These are phyloP conservation scores for Casuarius casuarius DNA, from an alignment of 2,113 vertebrate genomes.

Conservation along the genomic window DNA sequence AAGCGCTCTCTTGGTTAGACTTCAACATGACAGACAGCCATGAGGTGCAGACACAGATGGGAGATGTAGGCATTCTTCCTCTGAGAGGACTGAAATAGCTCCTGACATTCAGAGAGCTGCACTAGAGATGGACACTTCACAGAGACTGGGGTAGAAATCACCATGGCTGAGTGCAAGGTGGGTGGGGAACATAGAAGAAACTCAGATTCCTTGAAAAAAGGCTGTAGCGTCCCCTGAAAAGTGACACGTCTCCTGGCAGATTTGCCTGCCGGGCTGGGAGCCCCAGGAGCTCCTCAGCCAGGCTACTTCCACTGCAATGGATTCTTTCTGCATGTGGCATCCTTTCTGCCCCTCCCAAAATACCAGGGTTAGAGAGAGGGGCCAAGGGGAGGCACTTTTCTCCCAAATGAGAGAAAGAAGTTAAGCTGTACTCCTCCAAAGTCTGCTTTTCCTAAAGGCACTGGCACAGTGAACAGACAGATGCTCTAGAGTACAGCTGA, in stretches of 20 bases:
- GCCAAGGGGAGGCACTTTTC: background rate
- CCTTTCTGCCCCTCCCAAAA: background rate
- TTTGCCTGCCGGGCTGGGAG: background rate
- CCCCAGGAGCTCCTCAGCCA: background rate
- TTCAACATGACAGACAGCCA: slow-evolving; percentile 69
- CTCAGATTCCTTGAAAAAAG: slow-evolving; percentile 8
- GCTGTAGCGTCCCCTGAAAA: background rate
- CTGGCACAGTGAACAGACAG: background rate
- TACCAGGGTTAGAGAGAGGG: background rate
- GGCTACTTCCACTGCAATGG: background rate
- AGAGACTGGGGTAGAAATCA: slow-evolving; percentile 9
- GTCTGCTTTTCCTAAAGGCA: background rate
- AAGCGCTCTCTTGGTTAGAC: slow-evolving; percentile 49
- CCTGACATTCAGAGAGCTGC: slow-evolving; percentile 60
- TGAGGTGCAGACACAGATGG: slow-evolving; percentile 70
- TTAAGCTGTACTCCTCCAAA: background rate
- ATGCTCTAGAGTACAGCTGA: background rate
- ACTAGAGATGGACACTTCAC: slow-evolving; percentile 62
- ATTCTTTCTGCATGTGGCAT: background rate
- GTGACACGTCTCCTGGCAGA: background rate
- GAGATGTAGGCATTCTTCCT: slow-evolving; percentile 63
- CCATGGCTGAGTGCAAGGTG: accelerated
- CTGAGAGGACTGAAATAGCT: slow-evolving; percentile 57
- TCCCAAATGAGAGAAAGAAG: background rate
- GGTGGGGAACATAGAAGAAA: background rate